Conservation (phyloP, 2,113 vertebrate species). For the Condylura cristata region DNA sequence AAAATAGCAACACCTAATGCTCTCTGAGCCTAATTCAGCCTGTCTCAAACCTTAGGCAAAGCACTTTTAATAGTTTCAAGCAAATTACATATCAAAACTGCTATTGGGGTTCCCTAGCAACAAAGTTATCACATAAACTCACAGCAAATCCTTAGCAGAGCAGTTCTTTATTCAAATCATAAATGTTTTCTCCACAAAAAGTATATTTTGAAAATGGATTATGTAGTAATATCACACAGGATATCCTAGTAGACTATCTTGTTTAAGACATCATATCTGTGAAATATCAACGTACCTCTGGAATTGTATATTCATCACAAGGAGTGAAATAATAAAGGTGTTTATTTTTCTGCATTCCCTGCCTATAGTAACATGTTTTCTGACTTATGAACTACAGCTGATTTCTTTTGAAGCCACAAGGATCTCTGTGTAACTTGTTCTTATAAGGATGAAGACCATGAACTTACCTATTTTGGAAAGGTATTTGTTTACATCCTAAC, state of each 20-base stretch:
- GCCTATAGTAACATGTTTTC: not conserved
- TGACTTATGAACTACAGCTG: slow-evolving; percentile 29
- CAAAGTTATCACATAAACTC: slow-evolving; percentile 60
- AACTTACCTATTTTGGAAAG: not conserved
- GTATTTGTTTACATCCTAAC: not conserved
- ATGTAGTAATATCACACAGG: not conserved
- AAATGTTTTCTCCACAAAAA: slow-evolving; percentile 51
- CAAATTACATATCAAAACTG: slow-evolving; percentile 74
- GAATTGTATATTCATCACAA: slow-evolving; percentile 39
- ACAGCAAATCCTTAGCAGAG: slow-evolving; percentile 62
- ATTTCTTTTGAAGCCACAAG: slow-evolving; percentile 54
- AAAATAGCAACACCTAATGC: slow-evolving; percentile 62
- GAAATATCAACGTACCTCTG: not conserved
- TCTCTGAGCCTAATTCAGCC: slow-evolving; percentile 65
- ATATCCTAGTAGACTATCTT: not conserved
- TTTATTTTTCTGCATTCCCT: not conserved
- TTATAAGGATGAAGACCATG: slow-evolving; percentile 6
- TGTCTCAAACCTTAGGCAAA: slow-evolving; percentile 69
- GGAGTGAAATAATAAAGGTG: not conserved
- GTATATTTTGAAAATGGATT: not conserved
- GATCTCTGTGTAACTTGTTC: slow-evolving; percentile 39
- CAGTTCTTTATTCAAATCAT: slow-evolving; percentile 59
- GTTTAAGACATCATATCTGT: not conserved
- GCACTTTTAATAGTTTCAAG: slow-evolving; percentile 73
- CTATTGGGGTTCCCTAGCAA: slow-evolving; percentile 73